These are phyloP conservation scores for Drosophila quinaria DNA, from an alignment of 2,888 invertebrate genomes.

Conservation along the genomic window DNA sequence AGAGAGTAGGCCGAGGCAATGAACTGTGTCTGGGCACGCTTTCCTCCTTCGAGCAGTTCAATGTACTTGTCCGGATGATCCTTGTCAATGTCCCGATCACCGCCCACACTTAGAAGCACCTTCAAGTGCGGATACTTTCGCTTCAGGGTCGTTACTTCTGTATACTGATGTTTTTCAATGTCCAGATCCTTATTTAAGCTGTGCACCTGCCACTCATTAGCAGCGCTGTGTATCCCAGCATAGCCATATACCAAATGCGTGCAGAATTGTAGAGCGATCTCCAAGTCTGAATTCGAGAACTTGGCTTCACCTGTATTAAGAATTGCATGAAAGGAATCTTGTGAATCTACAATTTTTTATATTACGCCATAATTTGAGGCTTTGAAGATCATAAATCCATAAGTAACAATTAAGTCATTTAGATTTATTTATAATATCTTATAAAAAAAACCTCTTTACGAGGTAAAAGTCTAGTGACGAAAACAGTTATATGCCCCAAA, in stretches of 20 bases:
- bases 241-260: conserved; percentile 10
- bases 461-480: too few species aligned
- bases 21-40: conserved; percentile 90
- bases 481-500: too few species aligned
- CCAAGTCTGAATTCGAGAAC: neutral
- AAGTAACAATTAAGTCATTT: neutral
- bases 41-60: conserved; percentile 89
- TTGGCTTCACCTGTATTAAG: neutral
- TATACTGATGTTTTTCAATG: conserved; percentile 77
- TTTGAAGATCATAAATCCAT: too few species aligned
- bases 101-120: conserved; percentile 91
- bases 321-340: neutral
- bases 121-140: conserved; percentile 90
- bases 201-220: neutral
- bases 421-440: too few species aligned
- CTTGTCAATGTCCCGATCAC: conserved; percentile 89
- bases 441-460: too few species aligned
- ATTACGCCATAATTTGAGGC: too few species aligned
- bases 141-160: conserved; percentile 90
- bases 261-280: neutral
- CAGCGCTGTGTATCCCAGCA: neutral
- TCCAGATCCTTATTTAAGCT: conserved; percentile 3
- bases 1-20: conserved; percentile 90
- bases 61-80: conserved; percentile 89
- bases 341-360: too few species aligned